Percentiles rank a stretch among this genome's conserved stretches.
These are phyloP conservation scores for Anarsia innoxiella DNA, from an alignment of 2,888 invertebrate genomes.

Conservation along the genomic window DNA sequence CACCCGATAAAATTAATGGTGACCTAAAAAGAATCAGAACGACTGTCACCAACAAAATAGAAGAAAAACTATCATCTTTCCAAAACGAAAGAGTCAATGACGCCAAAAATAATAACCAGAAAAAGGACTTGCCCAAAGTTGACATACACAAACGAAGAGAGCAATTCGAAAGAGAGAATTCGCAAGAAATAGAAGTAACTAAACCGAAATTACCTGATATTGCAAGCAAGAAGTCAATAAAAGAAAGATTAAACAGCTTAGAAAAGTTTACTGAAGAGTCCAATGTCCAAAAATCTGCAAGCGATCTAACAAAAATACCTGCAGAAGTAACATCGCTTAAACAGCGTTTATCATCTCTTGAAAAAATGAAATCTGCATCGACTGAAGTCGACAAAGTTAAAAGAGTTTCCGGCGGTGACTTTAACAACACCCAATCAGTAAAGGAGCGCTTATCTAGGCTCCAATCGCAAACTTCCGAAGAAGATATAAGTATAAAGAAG, in stretches of 20 bases:
- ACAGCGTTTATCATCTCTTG: conserved; percentile 77
- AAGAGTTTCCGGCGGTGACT: conserved; percentile 61
- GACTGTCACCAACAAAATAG: conserved; percentile 74
- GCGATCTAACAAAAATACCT: conserved; percentile 67
- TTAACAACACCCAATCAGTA: conserved; percentile 55
- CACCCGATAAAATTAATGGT: conserved; percentile 55
- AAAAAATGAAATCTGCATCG: conserved; percentile 67
- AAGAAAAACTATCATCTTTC: conserved; percentile 77
- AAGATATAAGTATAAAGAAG: conserved; percentile 53
- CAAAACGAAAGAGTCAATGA: conserved; percentile 67
- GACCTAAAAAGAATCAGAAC: conserved; percentile 67
- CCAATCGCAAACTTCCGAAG: conserved; percentile 62
- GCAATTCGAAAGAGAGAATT: conserved; percentile 84
- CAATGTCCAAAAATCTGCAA: conserved; percentile 56
- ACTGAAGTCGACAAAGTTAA: conserved; percentile 64
- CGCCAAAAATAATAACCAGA: conserved; percentile 60
- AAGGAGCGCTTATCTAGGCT: conserved; percentile 67
- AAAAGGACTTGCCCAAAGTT: conserved; percentile 83
- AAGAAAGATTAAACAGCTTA: conserved; percentile 81
- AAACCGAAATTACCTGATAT: conserved; percentile 78
- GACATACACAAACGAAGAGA: conserved; percentile 88
- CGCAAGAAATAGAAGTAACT: conserved; percentile 64
- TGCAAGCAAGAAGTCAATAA: conserved; percentile 79
- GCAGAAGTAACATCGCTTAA: conserved; percentile 78
- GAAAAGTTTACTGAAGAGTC: conserved; percentile 79